These are phyloP conservation scores for Phaetusa simplex DNA, from an alignment of 2,113 vertebrate species.

Conservation along the genomic window DNA sequence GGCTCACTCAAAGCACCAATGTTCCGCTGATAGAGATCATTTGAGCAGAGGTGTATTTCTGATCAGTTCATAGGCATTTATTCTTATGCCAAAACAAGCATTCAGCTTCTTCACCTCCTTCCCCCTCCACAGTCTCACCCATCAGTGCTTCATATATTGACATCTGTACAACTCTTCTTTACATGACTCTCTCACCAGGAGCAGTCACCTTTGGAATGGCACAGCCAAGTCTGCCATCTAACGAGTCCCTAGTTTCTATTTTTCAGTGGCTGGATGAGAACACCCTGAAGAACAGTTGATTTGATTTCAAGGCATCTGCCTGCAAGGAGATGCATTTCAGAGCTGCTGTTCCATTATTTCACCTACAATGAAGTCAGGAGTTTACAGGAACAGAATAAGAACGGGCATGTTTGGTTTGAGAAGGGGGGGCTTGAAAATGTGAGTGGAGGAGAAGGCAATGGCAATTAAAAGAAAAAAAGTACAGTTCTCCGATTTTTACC, in stretches of 20 bases:
- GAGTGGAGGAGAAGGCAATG: not conserved
- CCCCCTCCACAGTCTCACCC: not conserved
- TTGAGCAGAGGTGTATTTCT: not conserved
- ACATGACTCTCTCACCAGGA: not conserved
- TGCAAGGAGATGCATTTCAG: not conserved
- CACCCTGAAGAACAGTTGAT: not conserved
- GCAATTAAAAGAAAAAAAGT: not conserved
- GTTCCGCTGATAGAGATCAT: not conserved
- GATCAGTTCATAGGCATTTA: not conserved
- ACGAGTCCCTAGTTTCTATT: not conserved
- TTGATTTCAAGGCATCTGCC: not conserved
- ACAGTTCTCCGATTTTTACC: not conserved
- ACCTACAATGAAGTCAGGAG: not conserved
- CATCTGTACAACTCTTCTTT: not conserved
- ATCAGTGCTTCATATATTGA: not conserved
- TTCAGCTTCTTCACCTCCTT: not conserved
- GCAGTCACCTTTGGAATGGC: not conserved
- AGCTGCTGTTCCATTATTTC: not conserved
- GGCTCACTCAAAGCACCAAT: not conserved
- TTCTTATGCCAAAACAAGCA: not conserved
- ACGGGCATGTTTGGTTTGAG: not conserved
- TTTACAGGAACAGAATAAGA: not conserved
- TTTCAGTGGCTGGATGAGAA: not conserved
- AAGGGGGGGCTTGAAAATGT: not conserved
- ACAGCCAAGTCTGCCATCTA: not conserved